Conservation (phyloP, 2,113 vertebrate species). For the Nothocercus nigrocapillus region DNA sequence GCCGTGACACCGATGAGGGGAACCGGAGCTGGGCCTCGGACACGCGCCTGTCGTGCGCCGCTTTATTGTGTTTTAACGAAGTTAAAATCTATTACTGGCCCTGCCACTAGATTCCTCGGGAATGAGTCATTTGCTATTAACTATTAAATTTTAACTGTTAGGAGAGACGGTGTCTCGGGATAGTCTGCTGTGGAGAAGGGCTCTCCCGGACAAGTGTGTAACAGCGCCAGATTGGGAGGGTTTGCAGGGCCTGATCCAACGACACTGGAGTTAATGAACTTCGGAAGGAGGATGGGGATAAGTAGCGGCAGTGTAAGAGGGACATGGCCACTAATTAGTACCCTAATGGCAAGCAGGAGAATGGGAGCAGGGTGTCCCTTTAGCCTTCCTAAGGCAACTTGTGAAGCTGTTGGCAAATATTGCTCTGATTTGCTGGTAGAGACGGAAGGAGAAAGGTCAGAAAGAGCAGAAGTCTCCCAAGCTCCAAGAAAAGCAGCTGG, state of each 20-base stretch:
- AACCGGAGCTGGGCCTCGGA: not conserved
- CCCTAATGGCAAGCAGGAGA: not conserved
- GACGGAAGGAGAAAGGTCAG: not conserved
- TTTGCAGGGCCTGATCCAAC: not conserved
- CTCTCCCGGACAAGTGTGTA: not conserved
- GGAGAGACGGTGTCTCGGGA: not conserved
- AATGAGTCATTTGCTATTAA: slow-evolving; percentile 69
- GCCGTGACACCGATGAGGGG: not conserved
- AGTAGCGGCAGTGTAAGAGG: not conserved
- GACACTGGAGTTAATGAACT: not conserved
- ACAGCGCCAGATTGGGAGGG: not conserved
- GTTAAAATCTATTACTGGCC: slow-evolving; percentile 42
- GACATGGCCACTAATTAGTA: not conserved
- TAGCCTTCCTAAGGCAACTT: not conserved
- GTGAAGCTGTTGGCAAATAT: not conserved
- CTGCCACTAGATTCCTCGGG: not conserved
- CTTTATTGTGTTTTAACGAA: slow-evolving; percentile 15
- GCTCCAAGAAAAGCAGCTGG: not conserved
- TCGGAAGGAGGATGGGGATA: not conserved
- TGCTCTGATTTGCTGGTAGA: not conserved
- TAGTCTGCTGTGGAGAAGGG: not conserved
- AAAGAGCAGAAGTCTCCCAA: not conserved
- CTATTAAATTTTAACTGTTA: slow-evolving; percentile 66
- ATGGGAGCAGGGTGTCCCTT: not conserved
- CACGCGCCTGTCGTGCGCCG: not conserved